Evolutionary conservation across 2,888 invertebrate genomes (phyloP), one percentile per base, ranked within the genome.

Genomic region (Dione vanillae): DNA sequence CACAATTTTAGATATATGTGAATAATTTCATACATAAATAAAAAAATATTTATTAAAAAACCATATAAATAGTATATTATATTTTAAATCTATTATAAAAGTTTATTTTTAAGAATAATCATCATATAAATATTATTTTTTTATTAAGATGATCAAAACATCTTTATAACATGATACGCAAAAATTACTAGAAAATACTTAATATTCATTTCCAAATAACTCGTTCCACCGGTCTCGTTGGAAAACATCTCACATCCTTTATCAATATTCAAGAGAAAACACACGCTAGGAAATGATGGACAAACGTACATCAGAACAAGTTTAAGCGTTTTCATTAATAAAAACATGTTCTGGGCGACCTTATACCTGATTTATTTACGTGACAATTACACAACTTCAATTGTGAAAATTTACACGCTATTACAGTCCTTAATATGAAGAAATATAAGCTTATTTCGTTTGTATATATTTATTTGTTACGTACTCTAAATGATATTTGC

Each of bases 261-360:
- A 69, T 58, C 56, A 66, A 16, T 62, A 64, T 61, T 35, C 45
- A 61, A 45, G 45, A 61, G 61, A 61, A 61, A 61, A 45, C 45
- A 12, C 40, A 12, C 65, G 56, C 65, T 49, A 79, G 80, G 83
- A 79, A 78, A 78, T 75, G 65, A 69, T 69, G 64, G 69, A 65
- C 66, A 59, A 61, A 65, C 56, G 62, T 59, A 59, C 69, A 69
- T 71, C 58, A 64, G 49, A 69, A 73, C 68, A 16, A 61, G 75
- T 77, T 75, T 70, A 70, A 35, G 10, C 6, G 10, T 16, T 61
- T 74, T 75, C 73, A 77, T 76, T 76, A 74, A 75, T 75, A 72
- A 73, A 27, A 77, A 76, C 76, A 65, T 27, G 77, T 54, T 67
- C 72, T 67, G 19, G 74, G 52, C 68, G 78, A 75, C 77, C 78